A percentile compares a stretch with the other conserved stretches of the same genome.
Evolutionary conservation across 2,888 invertebrate genomes (phyloP).

Genomic region (Athrips mouffetella): DNA sequence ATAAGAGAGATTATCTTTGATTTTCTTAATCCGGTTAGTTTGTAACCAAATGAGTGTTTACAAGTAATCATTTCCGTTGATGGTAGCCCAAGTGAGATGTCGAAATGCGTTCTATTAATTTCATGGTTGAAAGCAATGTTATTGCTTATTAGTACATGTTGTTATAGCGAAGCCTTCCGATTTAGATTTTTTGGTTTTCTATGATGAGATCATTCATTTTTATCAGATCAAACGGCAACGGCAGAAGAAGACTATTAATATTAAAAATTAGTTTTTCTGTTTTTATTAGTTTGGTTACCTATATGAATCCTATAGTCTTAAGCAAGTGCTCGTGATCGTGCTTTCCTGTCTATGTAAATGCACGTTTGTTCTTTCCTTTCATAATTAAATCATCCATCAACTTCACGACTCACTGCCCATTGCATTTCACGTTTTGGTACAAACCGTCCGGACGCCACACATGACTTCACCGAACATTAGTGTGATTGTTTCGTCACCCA

Average conservation of each 20-base stretch:
- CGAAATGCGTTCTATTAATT: slow-evolving; percentile 59
- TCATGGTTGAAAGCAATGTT: slow-evolving; percentile 54
- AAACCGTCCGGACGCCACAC: slow-evolving; percentile 11
- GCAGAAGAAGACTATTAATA: no score
- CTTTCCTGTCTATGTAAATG: slow-evolving; percentile 4
- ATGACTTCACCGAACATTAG: slow-evolving; percentile 9
- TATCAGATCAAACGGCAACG: no score
- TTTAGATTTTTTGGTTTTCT: background rate
- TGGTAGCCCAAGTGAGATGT: slow-evolving; percentile 51
- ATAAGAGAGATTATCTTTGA: background rate
- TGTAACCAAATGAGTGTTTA: slow-evolving; percentile 32
- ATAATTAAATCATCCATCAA: slow-evolving; percentile 9
- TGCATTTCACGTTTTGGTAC: slow-evolving; percentile 8
- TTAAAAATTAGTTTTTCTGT: no score
- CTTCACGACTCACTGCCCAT: slow-evolving; percentile 8
- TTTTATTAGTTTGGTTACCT: no score
- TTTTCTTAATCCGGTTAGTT: background rate
- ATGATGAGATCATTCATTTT: slow-evolving; percentile 2
- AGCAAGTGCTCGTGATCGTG: background rate
- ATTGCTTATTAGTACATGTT: slow-evolving; percentile 25
- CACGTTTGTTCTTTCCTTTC: slow-evolving; percentile 1
- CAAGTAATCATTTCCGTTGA: slow-evolving; percentile 54
- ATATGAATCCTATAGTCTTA: no score
- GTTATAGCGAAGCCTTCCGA: background rate
- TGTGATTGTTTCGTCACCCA: slow-evolving; percentile 34